Percentiles rank a stretch among this genome's conserved stretches.
Conservation (phyloP, 35 echinoderm and acorn worm species). For the Ophioderma brevispina region DNA sequence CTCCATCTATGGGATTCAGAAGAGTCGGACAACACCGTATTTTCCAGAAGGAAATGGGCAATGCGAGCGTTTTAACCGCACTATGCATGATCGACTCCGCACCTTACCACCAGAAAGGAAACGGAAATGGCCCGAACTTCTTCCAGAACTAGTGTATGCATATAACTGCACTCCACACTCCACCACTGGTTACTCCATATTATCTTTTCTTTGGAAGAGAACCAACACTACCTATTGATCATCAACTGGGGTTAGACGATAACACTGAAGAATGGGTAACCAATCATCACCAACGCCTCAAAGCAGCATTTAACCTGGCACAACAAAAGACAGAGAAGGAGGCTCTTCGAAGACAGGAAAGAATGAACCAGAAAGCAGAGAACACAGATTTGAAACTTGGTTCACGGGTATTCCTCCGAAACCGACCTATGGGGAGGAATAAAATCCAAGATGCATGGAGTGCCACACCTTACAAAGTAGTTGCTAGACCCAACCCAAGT, state of each 20-base stretch:
- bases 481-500: not conserved
- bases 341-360: constrained; percentile 2
- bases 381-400: not conserved
- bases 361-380: not conserved
- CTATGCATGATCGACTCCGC: no score
- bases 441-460: constrained; percentile 12
- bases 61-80: no score
- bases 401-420: not conserved
- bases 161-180: no score
- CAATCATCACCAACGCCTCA: constrained; percentile 46
- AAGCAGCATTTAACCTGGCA: constrained; percentile 36
- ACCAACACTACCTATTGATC: no score
- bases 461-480: not conserved
- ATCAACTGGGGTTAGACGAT: no score
- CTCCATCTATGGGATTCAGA: constrained; percentile 51
- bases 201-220: no score
- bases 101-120: no score
- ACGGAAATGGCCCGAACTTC: no score
- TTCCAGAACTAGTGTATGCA: no score
- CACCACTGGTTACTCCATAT: no score
- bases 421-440: constrained; percentile 5
- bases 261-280: constrained; percentile 22
- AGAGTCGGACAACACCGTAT: no score
- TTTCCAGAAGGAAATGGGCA: no score
- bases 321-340: constrained; percentile 59